Evolutionary conservation across 2,113 vertebrate genomes (phyloP), one percentile per base, ranked within the genome.

Genomic region (Myotis brandtii): DNA sequence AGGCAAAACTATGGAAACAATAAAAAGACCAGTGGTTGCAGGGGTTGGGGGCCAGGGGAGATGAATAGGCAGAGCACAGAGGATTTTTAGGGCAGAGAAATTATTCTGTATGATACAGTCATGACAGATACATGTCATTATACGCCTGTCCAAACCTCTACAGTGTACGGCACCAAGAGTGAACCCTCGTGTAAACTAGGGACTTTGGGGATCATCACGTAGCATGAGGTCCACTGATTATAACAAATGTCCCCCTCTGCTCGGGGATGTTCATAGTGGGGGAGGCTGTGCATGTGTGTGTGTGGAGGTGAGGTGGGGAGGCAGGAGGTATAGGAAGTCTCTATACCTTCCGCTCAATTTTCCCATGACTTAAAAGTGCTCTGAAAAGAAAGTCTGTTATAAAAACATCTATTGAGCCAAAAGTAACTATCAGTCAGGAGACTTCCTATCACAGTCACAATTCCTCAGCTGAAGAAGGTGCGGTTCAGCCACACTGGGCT

Each of bases 101-200:
- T 23, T 14, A 30, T 2, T 34, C 32, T n/a, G 4, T 3, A 2
- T 0, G 52, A 25, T 10, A 16, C n/a, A 9, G 3, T 0, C 0
- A 4, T 40, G 66, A 6, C 5, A 40, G 13, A 3, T 17, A 27
- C 30, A 3, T 3, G 23, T 56, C 56, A 25, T 3, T 59, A 59
- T 25, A 10, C 3, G 9, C 21, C 56, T 37, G 67, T 72, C 69
- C 21, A 21, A 72, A 72, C 59, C 59, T 64, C 10, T 64, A 14
- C 56, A 62, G 56, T 62, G 23, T 25, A 10, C 56, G 21, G 56
- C 23, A 62, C 23, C 56, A 62, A 27, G 56, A 62, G 56, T 59
- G 56, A 27, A 25, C 23, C 56, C 23, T 27, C 10, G 3, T 62
- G 56, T 62, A 27, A 62, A 27, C 56, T 4, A 27, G 56, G 34